Percentiles rank a stretch among this genome's conserved stretches.
Evolutionary conservation across 1,140 invertebrate species (phyloP).

Genomic region (Lordiphosa collinella): DNA sequence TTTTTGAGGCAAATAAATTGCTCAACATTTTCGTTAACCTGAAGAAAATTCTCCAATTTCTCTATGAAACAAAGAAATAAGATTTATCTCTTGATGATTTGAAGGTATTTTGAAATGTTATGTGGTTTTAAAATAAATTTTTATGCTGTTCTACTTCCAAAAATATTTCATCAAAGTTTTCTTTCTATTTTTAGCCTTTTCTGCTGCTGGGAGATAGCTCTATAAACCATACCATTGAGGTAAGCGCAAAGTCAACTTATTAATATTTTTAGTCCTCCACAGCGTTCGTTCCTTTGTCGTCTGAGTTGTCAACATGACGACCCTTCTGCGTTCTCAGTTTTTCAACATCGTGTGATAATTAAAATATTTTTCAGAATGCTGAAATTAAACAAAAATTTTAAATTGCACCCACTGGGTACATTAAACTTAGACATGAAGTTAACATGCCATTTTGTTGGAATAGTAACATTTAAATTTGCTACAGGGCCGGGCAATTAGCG

Average conservation of each 20-base stretch:
- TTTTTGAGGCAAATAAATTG: too few relatives aligned
- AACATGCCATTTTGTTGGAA: too few relatives aligned
- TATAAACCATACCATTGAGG: neutral
- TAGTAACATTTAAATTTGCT: too few relatives aligned
- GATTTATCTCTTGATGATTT: too few relatives aligned
- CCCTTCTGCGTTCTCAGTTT: constrained; percentile 24
- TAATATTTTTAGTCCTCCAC: neutral
- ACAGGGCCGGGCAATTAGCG: constrained; percentile 5
- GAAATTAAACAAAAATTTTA: constrained; percentile 67
- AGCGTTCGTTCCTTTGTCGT: neutral
- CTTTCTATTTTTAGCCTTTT: neutral
- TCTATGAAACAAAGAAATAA: too few relatives aligned
- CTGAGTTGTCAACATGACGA: constrained; percentile 24
- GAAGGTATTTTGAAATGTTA: too few relatives aligned
- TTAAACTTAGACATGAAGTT: constrained; percentile 21
- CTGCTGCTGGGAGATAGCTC: neutral
- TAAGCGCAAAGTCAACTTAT: neutral
- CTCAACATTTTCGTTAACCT: too few relatives aligned
- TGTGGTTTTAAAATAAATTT: neutral
- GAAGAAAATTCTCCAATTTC: too few relatives aligned
- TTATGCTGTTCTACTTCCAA: too few relatives aligned
- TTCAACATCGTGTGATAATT: constrained; percentile 9
- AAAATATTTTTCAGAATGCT: neutral
- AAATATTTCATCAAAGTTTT: neutral
- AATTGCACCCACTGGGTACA: constrained; percentile 51